phyloP scores from a whole-genome alignment of 2,888 invertebrate genomes.

The Chrysolina haemoptera region DNA sequence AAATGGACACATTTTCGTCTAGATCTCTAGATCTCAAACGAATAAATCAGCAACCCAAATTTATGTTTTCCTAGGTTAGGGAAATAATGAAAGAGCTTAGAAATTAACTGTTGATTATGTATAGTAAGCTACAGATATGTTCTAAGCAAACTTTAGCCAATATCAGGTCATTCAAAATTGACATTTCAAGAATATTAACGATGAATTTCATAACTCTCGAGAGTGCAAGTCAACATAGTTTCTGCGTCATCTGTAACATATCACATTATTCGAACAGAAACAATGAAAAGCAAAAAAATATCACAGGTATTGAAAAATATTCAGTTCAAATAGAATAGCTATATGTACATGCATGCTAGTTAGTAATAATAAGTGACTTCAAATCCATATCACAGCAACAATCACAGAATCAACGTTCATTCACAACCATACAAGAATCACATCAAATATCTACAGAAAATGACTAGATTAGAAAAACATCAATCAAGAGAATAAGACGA shows the following conservation, averaged over 20 bases:
- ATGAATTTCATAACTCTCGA: background rate
- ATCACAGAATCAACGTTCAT: slow-evolving; percentile 10
- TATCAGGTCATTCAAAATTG: slow-evolving; percentile 9
- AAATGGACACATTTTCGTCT: background rate
- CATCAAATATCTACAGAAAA: slow-evolving; percentile 5
- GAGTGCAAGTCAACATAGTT: background rate
- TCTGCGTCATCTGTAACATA: slow-evolving; percentile 13
- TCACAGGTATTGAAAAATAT: slow-evolving; percentile 17
- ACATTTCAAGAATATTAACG: background rate
- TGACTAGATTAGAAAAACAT: background rate
- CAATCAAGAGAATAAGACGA: background rate
- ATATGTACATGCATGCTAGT: slow-evolving; percentile 11
- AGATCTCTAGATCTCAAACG: too few relatives aligned
- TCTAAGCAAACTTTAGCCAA: background rate
- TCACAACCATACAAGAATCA: background rate
- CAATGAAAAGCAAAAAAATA: slow-evolving; percentile 20
- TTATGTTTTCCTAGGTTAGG: too few relatives aligned
- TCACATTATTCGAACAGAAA: background rate
- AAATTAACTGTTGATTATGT: background rate
- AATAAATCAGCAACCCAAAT: too few relatives aligned
- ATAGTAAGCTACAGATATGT: too few relatives aligned
- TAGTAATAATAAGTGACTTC: background rate
- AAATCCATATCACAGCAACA: slow-evolving; percentile 4
- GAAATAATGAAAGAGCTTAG: background rate
- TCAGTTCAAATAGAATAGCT: background rate